Evolutionary conservation across 1,140 invertebrate species (phyloP).

Genomic region (Anastrepha ludens): DNA sequence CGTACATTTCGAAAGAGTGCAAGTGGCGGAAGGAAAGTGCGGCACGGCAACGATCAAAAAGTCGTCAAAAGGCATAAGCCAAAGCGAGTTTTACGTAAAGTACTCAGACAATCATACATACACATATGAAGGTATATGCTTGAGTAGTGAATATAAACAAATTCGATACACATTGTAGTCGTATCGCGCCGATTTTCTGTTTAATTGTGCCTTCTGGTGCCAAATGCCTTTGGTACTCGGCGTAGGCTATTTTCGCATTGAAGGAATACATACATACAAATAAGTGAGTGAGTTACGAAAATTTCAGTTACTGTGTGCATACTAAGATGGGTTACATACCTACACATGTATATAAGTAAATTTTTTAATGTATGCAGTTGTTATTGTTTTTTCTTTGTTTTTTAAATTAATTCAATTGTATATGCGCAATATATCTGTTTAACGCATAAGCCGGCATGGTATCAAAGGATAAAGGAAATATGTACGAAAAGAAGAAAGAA

Average conservation of each 20-base stretch:
- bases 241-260: not conserved
- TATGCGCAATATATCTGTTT: too few relatives aligned
- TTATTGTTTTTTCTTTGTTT: not conserved
- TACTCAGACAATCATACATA: not conserved
- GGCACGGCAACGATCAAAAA: constrained; percentile 14
- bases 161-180: constrained; percentile 40
- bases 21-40: constrained; percentile 8
- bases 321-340: not conserved
- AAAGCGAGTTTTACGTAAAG: constrained; percentile 36
- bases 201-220: constrained; percentile 27
- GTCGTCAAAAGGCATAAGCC: constrained; percentile 43
- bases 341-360: not conserved
- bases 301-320: not conserved
- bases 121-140: not conserved
- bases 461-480: not conserved
- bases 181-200: constrained; percentile 20
- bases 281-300: constrained; percentile 17
- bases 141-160: constrained; percentile 18
- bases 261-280: not conserved
- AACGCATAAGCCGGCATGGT: too few relatives aligned
- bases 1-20: constrained; percentile 16
- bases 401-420: not conserved
- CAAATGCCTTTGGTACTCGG: constrained; percentile 14
- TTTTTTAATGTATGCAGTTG: not conserved
- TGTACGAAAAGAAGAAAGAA: not conserved